A percentile compares a stretch with the other conserved stretches of the same genome.
These are phyloP conservation scores for Rafetus swinhoei DNA, from an alignment of 2,113 vertebrate genomes.

Conservation along the genomic window DNA sequence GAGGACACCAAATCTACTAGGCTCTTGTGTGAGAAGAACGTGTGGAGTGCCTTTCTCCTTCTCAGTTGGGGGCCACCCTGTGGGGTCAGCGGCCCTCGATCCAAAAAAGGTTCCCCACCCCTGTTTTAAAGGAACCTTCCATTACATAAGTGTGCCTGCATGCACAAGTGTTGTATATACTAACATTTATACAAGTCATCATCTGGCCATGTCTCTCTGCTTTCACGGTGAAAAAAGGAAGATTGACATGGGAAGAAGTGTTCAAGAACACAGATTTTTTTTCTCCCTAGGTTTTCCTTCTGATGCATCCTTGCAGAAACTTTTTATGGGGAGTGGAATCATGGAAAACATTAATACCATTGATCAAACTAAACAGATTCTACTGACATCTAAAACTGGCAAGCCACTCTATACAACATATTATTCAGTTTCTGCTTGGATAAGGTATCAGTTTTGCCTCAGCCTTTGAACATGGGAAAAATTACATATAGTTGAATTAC, in stretches of 20 bases:
- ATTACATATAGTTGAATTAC: not conserved
- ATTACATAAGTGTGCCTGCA: not conserved
- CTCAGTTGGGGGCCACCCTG: too few species aligned
- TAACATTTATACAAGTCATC: not conserved
- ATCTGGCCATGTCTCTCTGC: not conserved
- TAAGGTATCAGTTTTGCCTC: not conserved
- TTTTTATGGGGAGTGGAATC: not conserved
- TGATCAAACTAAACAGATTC: not conserved
- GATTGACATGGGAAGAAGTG: not conserved
- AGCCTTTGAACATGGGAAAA: rapidly evolving
- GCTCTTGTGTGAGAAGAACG: too few species aligned
- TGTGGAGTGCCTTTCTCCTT: too few species aligned
- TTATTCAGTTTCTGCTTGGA: not conserved
- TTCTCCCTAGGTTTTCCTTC: not conserved
- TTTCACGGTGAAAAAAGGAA: not conserved
- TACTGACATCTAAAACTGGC: not conserved
- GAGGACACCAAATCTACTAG: too few species aligned
- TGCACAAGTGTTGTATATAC: not conserved
- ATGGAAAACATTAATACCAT: not conserved
- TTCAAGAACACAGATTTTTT: not conserved
- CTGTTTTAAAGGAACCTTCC: not conserved
- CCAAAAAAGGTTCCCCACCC: too few species aligned
- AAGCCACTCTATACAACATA: not conserved
- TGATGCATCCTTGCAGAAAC: not conserved
- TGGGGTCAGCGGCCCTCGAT: too few species aligned